Base-by-base conservation (phyloP, 2,888 invertebrate genomes). In the Dynastes tityus region DNA sequence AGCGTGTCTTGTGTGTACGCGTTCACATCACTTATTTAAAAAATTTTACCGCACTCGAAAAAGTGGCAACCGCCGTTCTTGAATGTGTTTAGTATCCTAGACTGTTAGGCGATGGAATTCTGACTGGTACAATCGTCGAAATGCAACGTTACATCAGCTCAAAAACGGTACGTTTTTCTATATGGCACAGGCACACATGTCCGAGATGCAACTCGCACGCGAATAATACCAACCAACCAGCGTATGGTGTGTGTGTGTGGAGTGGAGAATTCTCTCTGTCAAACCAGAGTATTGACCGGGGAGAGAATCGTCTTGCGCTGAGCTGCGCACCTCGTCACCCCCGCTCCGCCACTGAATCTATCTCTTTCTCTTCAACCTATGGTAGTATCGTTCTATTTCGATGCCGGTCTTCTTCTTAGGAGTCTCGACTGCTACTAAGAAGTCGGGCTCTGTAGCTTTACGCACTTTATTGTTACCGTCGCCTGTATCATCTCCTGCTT, bases 221-320 rank as follows among this genome's bases (percentile, higher is more conserved):
- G 82, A 81, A 32, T 32, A 32, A 32, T 32, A 32, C 32, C 32
- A 45, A 45, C 11, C 45, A 45, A 11, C 77, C 78, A 78, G 55
- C 55, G 68, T 65, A 45, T 45, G 45, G 45, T 11, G 45, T 45
- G 11, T 45, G 45, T 29, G 45, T 49, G 29, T 29, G 27, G 68
- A n/a, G 49, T 49, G 45, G 68, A 73, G 73, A 78, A 76, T 79
- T 79, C 77, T 79, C 77, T 79, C 79, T 79, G 79, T 79, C 79
- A 79, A 79, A 79, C 77, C 77, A 79, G 82, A 82, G 82, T 82
- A 82, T 82, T 82, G 82, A 82, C 82, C 82, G 82, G 82, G 73
- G 81, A 81, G 74, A 71, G 81, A 80, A 80, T 81, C 80, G 81
- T 81, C 81, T 81, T 82, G 82, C 82, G 81, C 81, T 80, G 80